Evolutionary conservation across 1,140 invertebrate genomes (phyloP), one percentile per base, ranked within the genome.

Genomic region (Papilio glaucus): DNA sequence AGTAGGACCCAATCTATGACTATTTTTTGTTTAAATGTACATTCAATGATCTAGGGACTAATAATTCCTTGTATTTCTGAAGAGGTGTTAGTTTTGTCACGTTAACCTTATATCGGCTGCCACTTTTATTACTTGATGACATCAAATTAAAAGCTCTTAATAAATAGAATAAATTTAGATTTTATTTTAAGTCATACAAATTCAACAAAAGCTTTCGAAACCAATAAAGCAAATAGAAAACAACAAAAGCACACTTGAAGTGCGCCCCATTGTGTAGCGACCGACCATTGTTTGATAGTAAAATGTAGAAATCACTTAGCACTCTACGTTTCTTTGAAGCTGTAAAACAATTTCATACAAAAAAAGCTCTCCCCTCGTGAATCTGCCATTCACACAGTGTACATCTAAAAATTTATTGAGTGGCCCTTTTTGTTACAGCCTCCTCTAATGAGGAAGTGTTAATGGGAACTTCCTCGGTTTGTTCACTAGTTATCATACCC

Each of bases 381-480:
- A 68, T 67, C 63, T 45, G 65, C 68, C 63, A 77, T 80, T 77
- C 65, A 74, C 42, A 69, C 63, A 74, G 45, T 18, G 41, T 60
- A 60, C 79, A 73, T 71, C 45, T 72, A 61, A 74, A 73, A 61
- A 80, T 83, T 76, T 78, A 82, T 78, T 76, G 75, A 83, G 74
- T 77, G 70, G 68, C 73, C 77, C 75, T 74, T 82, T 85, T 81
- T 82, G 82, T 83, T 79, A 78, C 77, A 72, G 61, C 69, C 74
- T 72, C 49, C 76, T 45, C 72, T 85, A 85, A 84, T 82, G 77
- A 82, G 82, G 62, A 75, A 26, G 82, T 79, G 81, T 80, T 86
- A 85, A 86, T 84, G 75, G 81, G 79, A 72, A 78, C 83, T 84
- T 86, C 85, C 83, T 79, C 33, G 39, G 42, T 67, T 49, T 38